Percentiles rank a stretch among this genome's conserved stretches.
Conservation (phyloP, 1,140 invertebrate genomes). For the Helicorthomorpha holstii region DNA sequence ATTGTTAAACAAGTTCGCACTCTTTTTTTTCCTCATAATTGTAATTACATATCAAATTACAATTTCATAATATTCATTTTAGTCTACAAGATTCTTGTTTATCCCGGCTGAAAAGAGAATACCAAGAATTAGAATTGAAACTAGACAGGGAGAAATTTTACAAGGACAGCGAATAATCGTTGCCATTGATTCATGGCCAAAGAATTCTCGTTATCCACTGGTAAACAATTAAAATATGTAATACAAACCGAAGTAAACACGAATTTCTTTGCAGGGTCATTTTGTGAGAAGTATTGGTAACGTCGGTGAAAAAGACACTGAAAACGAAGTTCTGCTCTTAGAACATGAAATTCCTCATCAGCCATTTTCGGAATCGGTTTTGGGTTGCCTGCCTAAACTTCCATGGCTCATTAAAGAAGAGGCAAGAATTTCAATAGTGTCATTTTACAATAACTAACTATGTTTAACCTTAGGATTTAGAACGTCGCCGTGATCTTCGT, state of each 20-base stretch:
- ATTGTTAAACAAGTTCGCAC: conserved; percentile 45
- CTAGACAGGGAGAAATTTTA: conserved; percentile 64
- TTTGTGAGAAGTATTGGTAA: conserved; percentile 70
- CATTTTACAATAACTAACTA: neutral
- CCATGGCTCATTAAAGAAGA: conserved; percentile 73
- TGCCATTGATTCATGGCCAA: conserved; percentile 80
- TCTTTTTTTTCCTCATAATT: neutral
- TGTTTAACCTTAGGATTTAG: conserved; percentile 42
- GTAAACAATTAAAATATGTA: conserved; percentile 18
- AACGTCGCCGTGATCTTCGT: conserved; percentile 61
- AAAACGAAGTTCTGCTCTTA: conserved; percentile 81
- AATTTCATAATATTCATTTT: conserved; percentile 13
- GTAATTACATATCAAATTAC: neutral
- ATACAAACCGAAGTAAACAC: neutral
- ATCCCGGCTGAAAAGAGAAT: conserved; percentile 76
- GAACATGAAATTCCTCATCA: conserved; percentile 96
- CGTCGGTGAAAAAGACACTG: conserved; percentile 71
- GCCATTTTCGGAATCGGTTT: conserved; percentile 82
- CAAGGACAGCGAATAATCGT: conserved; percentile 73
- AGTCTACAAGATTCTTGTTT: conserved; percentile 64
- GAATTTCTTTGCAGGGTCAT: conserved; percentile 43
- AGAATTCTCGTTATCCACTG: conserved; percentile 56
- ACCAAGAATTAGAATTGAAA: conserved; percentile 81
- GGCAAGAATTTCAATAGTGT: neutral
- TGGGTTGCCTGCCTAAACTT: conserved; percentile 73